These are phyloP conservation scores for Brachyopa scutellaris DNA, from an alignment of 2,888 invertebrate genomes.

Conservation along the genomic window DNA sequence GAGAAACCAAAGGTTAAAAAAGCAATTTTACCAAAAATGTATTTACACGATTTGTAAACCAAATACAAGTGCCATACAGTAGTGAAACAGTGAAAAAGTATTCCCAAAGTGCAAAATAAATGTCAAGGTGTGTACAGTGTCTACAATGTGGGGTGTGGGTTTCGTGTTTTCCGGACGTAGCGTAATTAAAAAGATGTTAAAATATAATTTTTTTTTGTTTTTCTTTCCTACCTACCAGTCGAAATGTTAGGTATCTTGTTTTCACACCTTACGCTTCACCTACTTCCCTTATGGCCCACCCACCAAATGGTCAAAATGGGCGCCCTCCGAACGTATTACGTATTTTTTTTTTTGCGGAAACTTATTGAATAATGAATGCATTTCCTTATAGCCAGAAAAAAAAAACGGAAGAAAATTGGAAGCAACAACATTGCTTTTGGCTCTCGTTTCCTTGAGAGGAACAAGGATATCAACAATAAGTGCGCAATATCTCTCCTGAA, in stretches of 20 bases:
- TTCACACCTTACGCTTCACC: constrained; percentile 19
- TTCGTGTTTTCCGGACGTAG: constrained; percentile 30
- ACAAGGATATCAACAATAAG: constrained; percentile 55
- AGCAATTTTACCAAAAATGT: constrained; percentile 41
- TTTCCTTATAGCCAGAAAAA: constrained; percentile 38
- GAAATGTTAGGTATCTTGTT: constrained; percentile 23
- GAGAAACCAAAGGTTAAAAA: constrained; percentile 15
- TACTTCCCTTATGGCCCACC: not conserved
- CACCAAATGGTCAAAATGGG: constrained; percentile 11
- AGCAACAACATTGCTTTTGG: constrained; percentile 21
- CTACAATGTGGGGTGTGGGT: constrained; percentile 52
- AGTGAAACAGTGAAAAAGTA: constrained; percentile 64
- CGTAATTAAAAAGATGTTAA: constrained; percentile 32
- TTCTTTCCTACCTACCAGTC: no score
- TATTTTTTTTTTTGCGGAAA: constrained; percentile 44
- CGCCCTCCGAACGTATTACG: constrained; percentile 28
- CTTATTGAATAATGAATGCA: constrained; percentile 61
- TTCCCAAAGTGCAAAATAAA: constrained; percentile 60
- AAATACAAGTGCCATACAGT: constrained; percentile 59
- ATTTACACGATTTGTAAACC: constrained; percentile 52
- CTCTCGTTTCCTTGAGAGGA: constrained; percentile 28
- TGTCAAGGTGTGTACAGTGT: constrained; percentile 65
- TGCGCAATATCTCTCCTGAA: constrained; percentile 60
- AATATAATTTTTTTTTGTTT: not conserved
- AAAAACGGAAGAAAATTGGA: not conserved